phyloP scores from a whole-genome alignment of 2,113 vertebrate genomes.

The Chitala chitala region DNA sequence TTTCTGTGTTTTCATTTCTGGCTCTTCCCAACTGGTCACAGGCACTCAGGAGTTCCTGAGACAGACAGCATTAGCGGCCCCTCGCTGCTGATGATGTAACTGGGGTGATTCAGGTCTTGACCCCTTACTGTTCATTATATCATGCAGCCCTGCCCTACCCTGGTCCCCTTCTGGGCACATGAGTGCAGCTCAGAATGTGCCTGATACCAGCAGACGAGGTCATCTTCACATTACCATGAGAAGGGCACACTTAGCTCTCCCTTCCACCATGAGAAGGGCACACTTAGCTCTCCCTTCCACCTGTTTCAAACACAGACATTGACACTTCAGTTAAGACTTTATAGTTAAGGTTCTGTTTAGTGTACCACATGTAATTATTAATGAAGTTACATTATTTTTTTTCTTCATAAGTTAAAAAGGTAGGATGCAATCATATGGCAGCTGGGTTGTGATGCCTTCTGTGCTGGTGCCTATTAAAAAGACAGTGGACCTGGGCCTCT shows the following conservation, averaged over 20 bases:
- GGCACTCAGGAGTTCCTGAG: constrained; percentile 10
- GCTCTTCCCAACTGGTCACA: not conserved
- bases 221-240: constrained; percentile 7
- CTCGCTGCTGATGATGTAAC: constrained; percentile 35
- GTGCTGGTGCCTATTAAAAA: not conserved
- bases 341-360: not conserved
- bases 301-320: constrained; percentile 8
- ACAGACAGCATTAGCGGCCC: constrained; percentile 8
- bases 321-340: constrained; percentile 23
- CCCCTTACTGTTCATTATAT: constrained; percentile 35
- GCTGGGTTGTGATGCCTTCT: not conserved
- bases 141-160: constrained; percentile 25
- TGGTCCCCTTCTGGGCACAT: constrained; percentile 30
- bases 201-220: constrained; percentile 26
- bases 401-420: not conserved
- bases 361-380: not conserved
- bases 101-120: constrained; percentile 32
- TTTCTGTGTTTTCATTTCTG: constrained; percentile 11
- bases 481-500: constrained; percentile 2
- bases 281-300: constrained; percentile 15
- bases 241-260: constrained; percentile 11
- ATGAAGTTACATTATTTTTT: not conserved
- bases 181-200: constrained; percentile 20
- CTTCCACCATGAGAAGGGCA: constrained; percentile 2
- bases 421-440: not conserved